Conservation (phyloP, 2,888 invertebrate species). For the Lamellibrachia satsuma region DNA sequence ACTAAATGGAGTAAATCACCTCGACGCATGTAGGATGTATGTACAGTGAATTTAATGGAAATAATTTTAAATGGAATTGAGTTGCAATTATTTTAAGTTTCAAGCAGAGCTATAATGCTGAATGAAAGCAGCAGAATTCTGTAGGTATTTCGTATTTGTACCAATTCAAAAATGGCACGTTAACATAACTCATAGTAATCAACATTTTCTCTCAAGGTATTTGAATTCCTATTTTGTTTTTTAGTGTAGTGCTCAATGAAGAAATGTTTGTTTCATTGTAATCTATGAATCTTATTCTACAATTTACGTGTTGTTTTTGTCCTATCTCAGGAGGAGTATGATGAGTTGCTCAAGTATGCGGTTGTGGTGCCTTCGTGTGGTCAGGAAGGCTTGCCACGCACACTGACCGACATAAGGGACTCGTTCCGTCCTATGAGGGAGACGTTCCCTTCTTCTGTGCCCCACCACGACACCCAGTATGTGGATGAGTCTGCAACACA, state of each 20-base stretch:
- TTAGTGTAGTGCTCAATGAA: neutral
- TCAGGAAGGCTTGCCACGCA: slow-evolving; percentile 43
- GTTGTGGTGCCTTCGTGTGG: slow-evolving; percentile 58
- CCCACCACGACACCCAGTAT: neutral
- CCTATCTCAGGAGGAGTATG: slow-evolving; percentile 58
- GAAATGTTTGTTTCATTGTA: neutral
- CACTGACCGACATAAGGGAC: slow-evolving; percentile 46
- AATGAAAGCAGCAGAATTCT: neutral
- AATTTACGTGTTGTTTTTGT: neutral
- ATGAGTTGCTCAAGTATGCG: slow-evolving; percentile 61
- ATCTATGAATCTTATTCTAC: neutral
- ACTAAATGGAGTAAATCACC: too few relatives aligned
- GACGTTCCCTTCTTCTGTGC: neutral
- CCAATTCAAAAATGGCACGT: too few relatives aligned
- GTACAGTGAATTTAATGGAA: too few relatives aligned
- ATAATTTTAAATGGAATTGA: too few relatives aligned
- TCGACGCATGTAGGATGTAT: too few relatives aligned
- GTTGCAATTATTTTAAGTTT: neutral
- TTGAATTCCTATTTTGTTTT: neutral
- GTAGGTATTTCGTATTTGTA: too few relatives aligned
- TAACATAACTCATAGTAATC: neutral
- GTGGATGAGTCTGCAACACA: neutral
- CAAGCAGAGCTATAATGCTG: too few relatives aligned
- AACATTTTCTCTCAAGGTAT: neutral
- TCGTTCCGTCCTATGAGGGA: slow-evolving; percentile 42